Evolutionary conservation across 2,113 vertebrate species (phyloP), one percentile per base, ranked within the genome.

Genomic region (Loxodonta africana): DNA sequence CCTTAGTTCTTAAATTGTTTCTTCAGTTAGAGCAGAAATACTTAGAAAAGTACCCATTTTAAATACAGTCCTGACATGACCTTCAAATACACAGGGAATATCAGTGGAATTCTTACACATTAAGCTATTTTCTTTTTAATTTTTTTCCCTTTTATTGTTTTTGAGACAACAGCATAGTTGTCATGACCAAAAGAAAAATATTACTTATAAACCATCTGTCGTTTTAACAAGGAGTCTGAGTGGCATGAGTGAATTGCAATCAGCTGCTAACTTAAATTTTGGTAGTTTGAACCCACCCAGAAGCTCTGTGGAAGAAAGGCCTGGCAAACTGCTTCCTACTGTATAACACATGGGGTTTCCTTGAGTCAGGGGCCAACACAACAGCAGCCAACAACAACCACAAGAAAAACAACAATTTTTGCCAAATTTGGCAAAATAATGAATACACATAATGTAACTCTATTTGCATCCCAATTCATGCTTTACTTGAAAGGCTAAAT

Each of bases 351-450:
- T 57, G 53, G 53, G 11, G 53, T 15, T 17, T 57, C 53, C 53
- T 57, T 57, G 53, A 57, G 53, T 57, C 11, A 28, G 26, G 23
- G 26, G 25, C 63, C 63, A 8, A 62, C 18, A 21, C 60, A 62
- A 62, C 60, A 62, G 18, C 60, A 62, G 21, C 18, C 60, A 62
- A 65, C 20, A 63, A 63, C 63, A 26, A 28, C 60, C 18, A 65
- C 23, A 65, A 65, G 25, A 26, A 65, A 65, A 37, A 41, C n/a
- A 74, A 74, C 71, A 73, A 8, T 73, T 74, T 33, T 74, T 23
- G 20, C n/a, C 73, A 94, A 94, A 97, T 93, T 41, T 95, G 80
- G 67, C 87, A 74, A 91, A 46, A 94, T 71, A 97, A 82, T 88
- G 91, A 95, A 77, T 48, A 77, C 90, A 86, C 0, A 0, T 46